phyloP scores from a whole-genome alignment of 64 coral and sea anemone species.

The Dendrophyllia cribrosa region DNA sequence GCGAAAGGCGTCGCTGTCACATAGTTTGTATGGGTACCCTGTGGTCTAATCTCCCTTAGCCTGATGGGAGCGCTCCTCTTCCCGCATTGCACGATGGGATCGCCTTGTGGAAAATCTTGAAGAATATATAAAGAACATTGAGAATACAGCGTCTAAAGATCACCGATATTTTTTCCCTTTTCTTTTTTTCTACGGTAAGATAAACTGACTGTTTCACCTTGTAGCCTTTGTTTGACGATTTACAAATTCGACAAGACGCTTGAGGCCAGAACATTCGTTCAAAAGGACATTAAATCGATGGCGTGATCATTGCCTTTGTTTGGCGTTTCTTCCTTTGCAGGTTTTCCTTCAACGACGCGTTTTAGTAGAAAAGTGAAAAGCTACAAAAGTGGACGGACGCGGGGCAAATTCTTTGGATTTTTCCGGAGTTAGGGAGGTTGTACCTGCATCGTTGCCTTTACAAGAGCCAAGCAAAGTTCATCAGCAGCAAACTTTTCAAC shows the following conservation, averaged over 20 bases:
- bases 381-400: conserved; percentile 98
- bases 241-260: neutral
- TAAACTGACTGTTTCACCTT: neutral
- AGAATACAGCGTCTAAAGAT: conserved; percentile 14
- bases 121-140: neutral
- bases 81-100: neutral
- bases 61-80: neutral
- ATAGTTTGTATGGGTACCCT: too few species aligned
- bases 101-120: neutral
- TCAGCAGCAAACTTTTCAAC: conserved; percentile 62
- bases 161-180: neutral
- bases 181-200: conserved; percentile 14
- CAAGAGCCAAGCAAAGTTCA: conserved; percentile 81
- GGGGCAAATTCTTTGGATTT: conserved; percentile 95
- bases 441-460: conserved; percentile 75
- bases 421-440: conserved; percentile 89
- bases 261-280: neutral
- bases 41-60: neutral
- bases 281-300: neutral
- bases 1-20: too few species aligned
- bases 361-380: conserved; percentile 69
- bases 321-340: conserved; percentile 31
- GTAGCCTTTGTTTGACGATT: neutral
- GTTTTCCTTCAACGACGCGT: conserved; percentile 53
- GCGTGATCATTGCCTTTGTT: conserved; percentile 52